Base-by-base conservation (phyloP, 2,113 vertebrate species). In the Rhombomys opimus region DNA sequence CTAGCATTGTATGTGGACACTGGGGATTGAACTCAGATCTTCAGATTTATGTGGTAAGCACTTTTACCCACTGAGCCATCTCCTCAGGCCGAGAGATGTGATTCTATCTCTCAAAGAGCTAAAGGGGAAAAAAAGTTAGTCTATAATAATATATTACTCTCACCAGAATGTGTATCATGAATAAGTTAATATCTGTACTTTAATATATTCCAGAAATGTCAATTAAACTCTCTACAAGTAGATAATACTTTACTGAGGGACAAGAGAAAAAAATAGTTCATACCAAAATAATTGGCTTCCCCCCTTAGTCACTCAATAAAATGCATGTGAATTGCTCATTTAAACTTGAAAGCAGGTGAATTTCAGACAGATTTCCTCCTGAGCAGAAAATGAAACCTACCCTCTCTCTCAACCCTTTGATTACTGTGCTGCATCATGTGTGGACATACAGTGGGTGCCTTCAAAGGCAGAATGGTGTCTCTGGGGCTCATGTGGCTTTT, bases 311-410 rank as follows among this genome's bases (percentile, higher is more conserved):
- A 97, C 97, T 95, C 96, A 97, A 95, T 93, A 96, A 98, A 98
- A 97, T 97, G 81, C 61, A 96, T 91, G 3, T 3, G 93, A 97
- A 97, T 63, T 97, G 86, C 96, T 98, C 73, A 95, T 97, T 97
- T 97, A 97, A 96, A 98, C 93, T 97, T 97, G 59, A 98, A 97
- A 98, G 75, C 65, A 97, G 98, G 96, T 92, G 93, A 82, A 93
- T 97, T 98, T 94, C 46, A 97, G 88, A 90, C 76, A 96, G 78
- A 96, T 70, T 87, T 97, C 81, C 73, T 97, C 96, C 95, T 94
- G 95, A 97, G 92, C 4, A 95, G 61, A 96, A 98, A 98, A 97
- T 97, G 91, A 93, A 97, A 85, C 93, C 91, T 94, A 96, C 11
- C 59, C 77, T 23, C 67, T 93, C 46, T 97, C 97, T 97, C 81